Evolutionary conservation across 2,888 invertebrate species (phyloP).

Genomic region (Nipponacmea schrenckii): DNA sequence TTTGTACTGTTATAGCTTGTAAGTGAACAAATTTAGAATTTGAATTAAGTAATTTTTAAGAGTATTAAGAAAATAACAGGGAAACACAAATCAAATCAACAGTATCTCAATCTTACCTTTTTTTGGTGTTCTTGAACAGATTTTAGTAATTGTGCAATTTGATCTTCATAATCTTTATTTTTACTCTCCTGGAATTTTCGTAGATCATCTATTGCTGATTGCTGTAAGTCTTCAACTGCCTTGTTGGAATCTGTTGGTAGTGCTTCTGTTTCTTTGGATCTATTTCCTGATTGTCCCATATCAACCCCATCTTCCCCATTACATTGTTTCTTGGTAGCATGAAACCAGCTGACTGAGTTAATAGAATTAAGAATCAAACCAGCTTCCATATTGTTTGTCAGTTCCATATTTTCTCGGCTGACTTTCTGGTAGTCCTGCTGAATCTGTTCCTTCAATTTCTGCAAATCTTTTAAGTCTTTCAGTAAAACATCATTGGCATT

Average conservation of each 20-base stretch:
- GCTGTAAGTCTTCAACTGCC: neutral
- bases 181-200: neutral
- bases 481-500: slow-evolving; percentile 48
- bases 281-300: slow-evolving; percentile 16
- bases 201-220: neutral
- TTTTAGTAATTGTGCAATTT: neutral
- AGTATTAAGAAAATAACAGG: no score
- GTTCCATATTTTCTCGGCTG: slow-evolving; percentile 44
- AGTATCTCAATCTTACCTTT: neutral
- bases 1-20: no score
- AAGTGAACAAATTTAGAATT: no score
- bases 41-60: no score
- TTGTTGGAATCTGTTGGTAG: neutral
- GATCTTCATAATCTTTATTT: neutral
- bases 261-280: slow-evolving; percentile 19
- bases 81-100: no score
- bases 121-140: neutral
- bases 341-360: neutral
- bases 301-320: slow-evolving; percentile 18
- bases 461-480: slow-evolving; percentile 45
- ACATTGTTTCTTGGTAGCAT: slow-evolving; percentile 1
- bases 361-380: neutral
- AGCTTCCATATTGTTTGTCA: slow-evolving; percentile 36
- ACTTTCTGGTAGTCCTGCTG: slow-evolving; percentile 47
- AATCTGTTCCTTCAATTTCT: slow-evolving; percentile 43